Conservation (phyloP, 2,797 vertebrate species). For the Diplodus puntazzo region DNA sequence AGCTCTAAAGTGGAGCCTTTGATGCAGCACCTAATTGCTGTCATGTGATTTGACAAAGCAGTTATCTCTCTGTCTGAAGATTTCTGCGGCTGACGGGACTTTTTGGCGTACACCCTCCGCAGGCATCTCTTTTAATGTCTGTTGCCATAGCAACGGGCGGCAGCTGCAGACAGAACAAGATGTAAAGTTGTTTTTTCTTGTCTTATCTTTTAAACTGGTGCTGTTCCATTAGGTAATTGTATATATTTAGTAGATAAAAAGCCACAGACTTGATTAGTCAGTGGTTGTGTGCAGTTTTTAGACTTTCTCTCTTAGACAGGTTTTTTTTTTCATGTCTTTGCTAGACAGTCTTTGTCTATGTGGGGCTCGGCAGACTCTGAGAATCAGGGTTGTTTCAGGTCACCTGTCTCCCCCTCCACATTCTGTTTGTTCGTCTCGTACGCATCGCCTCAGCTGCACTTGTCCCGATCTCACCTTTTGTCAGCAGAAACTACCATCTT, state of each 20-base stretch:
- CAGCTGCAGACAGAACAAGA: slow-evolving; percentile 70
- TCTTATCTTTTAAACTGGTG: slow-evolving; percentile 70
- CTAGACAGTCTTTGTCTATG: slow-evolving; percentile 59
- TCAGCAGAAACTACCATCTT: slow-evolving; percentile 40
- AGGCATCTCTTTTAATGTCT: slow-evolving; percentile 82
- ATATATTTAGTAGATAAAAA: slow-evolving; percentile 31
- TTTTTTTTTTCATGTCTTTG: slow-evolving; percentile 24
- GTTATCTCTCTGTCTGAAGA: slow-evolving; percentile 77
- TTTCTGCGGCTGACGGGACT: slow-evolving; percentile 78
- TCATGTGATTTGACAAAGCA: slow-evolving; percentile 59
- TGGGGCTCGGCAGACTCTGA: slow-evolving; percentile 51
- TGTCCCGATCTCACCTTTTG: slow-evolving; percentile 64
- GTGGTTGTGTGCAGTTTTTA: slow-evolving; percentile 37
- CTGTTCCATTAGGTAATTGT: slow-evolving; percentile 66
- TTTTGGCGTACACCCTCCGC: slow-evolving; percentile 70
- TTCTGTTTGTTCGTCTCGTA: slow-evolving; percentile 22
- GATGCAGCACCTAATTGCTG: slow-evolving; percentile 61
- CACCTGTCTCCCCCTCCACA: slow-evolving; percentile 65
- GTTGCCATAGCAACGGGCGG: slow-evolving; percentile 84
- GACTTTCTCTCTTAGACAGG: slow-evolving; percentile 10
- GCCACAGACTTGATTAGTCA: slow-evolving; percentile 21
- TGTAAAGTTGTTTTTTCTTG: slow-evolving; percentile 71
- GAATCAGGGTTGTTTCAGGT: slow-evolving; percentile 80
- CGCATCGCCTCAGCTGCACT: slow-evolving; percentile 15
- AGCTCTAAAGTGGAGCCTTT: slow-evolving; percentile 49